These are phyloP conservation scores for Trichechus manatus DNA, from an alignment of 2,113 vertebrate genomes.

Conservation along the genomic window DNA sequence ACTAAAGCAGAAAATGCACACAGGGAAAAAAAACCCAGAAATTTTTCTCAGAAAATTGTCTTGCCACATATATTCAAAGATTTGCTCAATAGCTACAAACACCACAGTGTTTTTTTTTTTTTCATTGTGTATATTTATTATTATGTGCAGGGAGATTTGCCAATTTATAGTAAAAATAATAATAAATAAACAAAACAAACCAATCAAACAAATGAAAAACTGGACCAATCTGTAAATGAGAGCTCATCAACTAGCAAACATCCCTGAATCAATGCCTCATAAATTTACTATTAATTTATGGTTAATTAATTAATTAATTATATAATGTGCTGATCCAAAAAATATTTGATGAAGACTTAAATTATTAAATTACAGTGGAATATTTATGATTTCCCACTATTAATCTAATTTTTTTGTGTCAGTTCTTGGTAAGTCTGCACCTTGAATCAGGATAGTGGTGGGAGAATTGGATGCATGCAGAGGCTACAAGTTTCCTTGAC, in stretches of 20 bases:
- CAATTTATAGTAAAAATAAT: neutral
- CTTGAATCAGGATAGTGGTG: neutral
- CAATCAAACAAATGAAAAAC: neutral
- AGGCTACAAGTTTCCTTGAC: neutral
- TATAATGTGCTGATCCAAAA: neutral
- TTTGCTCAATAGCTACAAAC: neutral
- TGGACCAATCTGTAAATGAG: neutral
- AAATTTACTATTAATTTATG: too few relatives aligned
- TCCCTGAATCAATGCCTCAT: neutral
- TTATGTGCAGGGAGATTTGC: neutral
- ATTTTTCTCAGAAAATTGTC: neutral
- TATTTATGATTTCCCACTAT: neutral
- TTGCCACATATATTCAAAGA: neutral
- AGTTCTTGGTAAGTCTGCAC: neutral
- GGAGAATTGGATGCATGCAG: neutral
- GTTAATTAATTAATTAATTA: neutral
- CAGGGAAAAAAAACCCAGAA: neutral
- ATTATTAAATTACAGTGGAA: neutral
- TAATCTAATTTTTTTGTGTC: neutral
- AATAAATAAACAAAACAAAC: neutral
- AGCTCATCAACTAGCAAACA: neutral
- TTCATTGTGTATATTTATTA: neutral
- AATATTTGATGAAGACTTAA: neutral
- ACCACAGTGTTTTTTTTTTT: rapidly evolving
- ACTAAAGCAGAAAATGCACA: neutral